Conservation (phyloP, 2,888 invertebrate species). For the Atrina japonica region DNA sequence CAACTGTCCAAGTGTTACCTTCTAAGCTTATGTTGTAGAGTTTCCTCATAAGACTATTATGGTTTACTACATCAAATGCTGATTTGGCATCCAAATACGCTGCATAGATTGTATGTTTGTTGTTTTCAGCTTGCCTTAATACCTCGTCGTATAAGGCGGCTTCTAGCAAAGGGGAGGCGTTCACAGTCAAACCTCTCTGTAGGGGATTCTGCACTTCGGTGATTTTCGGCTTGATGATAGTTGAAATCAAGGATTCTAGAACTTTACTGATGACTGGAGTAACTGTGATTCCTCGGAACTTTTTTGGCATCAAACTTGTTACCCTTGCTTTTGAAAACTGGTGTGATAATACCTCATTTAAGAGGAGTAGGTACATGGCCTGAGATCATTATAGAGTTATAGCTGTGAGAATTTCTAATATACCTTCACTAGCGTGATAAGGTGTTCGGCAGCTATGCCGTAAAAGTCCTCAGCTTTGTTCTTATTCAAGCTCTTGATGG, state of each 20-base stretch:
- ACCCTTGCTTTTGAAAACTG: constrained; percentile 15
- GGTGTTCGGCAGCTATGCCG: constrained; percentile 5
- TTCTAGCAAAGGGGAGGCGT: constrained; percentile 18
- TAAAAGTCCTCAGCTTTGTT: constrained; percentile 7
- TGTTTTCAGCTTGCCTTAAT: not conserved
- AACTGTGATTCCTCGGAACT: constrained; percentile 5
- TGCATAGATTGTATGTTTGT: not conserved
- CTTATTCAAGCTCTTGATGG: constrained; percentile 1
- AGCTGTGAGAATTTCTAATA: constrained; percentile 1
- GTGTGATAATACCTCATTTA: not conserved
- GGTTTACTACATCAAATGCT: constrained; percentile 29
- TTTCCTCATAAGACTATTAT: constrained; percentile 18
- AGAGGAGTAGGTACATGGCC: not conserved
- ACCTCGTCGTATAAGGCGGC: constrained; percentile 18
- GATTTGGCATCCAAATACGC: constrained; percentile 31
- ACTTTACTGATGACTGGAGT: constrained; percentile 2
- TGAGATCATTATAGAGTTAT: too few species aligned
- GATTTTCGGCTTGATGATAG: not conserved
- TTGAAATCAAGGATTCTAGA: not conserved
- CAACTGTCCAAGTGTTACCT: constrained; percentile 18
- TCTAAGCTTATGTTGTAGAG: constrained; percentile 9
- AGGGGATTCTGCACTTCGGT: constrained; percentile 12
- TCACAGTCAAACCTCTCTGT: constrained; percentile 22
- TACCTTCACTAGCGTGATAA: not conserved
- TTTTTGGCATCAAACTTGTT: constrained; percentile 5